These are phyloP conservation scores for Scelioninae gen. 1 DNA, from an alignment of 2,888 invertebrate genomes.

Conservation along the genomic window DNA sequence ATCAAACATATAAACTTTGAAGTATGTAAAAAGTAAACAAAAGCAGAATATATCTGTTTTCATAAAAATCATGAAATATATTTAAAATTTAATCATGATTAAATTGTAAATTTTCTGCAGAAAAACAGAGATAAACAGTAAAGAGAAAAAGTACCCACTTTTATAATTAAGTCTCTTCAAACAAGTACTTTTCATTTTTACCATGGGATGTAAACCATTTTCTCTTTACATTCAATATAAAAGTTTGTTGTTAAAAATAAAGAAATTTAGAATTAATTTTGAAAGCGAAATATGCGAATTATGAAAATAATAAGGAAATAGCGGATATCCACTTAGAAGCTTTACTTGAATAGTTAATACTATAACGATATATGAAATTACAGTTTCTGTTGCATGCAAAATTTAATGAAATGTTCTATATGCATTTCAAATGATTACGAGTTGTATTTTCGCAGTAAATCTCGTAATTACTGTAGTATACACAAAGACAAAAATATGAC, in stretches of 20 bases:
- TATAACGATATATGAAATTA: background rate
- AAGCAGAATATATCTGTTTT: too few relatives aligned
- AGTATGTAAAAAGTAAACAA: too few relatives aligned
- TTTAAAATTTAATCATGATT: too few relatives aligned
- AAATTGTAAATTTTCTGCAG: too few relatives aligned
- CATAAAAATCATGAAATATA: too few relatives aligned
- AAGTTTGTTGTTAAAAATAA: too few relatives aligned
- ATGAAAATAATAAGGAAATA: background rate
- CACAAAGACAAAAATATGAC: background rate
- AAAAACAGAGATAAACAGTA: too few relatives aligned
- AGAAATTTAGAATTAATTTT: background rate
- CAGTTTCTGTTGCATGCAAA: slow-evolving; percentile 11
- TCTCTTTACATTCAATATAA: background rate
- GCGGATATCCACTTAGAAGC: background rate
- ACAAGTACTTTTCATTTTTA: too few relatives aligned
- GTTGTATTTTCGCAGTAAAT: background rate
- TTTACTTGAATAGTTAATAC: background rate
- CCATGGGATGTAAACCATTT: background rate
- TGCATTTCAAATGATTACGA: background rate
- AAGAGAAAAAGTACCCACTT: too few relatives aligned
- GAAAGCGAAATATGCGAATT: background rate
- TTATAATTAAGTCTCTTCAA: too few relatives aligned
- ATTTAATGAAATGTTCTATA: slow-evolving; percentile 24
- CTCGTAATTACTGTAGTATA: background rate
- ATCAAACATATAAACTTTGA: too few relatives aligned